Evolutionary conservation across 2,113 vertebrate species (phyloP).

Genomic region (Ellobius talpinus): DNA sequence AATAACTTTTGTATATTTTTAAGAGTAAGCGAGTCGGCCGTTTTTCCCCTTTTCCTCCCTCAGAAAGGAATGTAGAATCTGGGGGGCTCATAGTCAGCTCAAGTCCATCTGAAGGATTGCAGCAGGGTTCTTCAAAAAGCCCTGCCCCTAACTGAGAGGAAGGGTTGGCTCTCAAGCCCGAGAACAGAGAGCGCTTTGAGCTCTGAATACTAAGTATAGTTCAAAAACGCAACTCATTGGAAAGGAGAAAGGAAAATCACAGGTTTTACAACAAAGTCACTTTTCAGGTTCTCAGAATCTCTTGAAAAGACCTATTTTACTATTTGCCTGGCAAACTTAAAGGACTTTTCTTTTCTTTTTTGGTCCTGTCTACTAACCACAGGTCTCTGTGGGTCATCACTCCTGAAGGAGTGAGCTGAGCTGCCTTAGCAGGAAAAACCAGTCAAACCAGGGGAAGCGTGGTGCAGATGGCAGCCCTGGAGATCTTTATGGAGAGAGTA

Average conservation of each 20-base stretch:
- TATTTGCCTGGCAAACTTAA: conserved; percentile 81
- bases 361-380: conserved; percentile 67
- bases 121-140: conserved; percentile 70
- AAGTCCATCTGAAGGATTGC: conserved; percentile 60
- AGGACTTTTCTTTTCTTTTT: background rate
- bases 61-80: conserved; percentile 60
- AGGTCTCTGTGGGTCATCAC: conserved; percentile 78
- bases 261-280: conserved; percentile 83
- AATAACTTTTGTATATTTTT: conserved; percentile 24
- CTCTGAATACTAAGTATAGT: conserved; percentile 82
- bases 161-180: conserved; percentile 59
- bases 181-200: conserved; percentile 80
- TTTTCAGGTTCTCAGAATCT: conserved; percentile 84
- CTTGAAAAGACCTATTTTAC: conserved; percentile 82
- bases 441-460: conserved; percentile 74
- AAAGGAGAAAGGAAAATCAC: conserved; percentile 82
- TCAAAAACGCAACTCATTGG: conserved; percentile 83
- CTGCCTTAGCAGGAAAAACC: conserved; percentile 81
- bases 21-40: conserved; percentile 51
- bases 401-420: conserved; percentile 67
- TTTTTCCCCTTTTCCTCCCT: conserved; percentile 69
- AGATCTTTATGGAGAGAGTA: conserved; percentile 39
- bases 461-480: conserved; percentile 68
- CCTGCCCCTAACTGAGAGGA: conserved; percentile 73
- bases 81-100: conserved; percentile 62